Conservation (phyloP, 2,113 vertebrate genomes). For the Syngnathoides biaculeatus region DNA sequence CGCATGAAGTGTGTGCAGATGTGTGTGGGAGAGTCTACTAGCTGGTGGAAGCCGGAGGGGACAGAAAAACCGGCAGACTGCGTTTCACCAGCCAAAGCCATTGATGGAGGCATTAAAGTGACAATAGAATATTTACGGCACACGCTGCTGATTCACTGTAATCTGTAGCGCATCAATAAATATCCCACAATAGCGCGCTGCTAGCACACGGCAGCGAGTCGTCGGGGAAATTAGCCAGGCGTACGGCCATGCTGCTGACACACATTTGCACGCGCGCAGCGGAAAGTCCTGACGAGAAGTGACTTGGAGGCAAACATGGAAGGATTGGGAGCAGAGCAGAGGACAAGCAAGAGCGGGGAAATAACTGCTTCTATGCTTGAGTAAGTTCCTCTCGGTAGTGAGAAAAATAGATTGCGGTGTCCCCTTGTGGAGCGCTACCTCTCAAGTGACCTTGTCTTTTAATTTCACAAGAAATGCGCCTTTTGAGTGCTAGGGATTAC, state of each 20-base stretch:
- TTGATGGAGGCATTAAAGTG: slow-evolving; percentile 65
- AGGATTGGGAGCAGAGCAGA: slow-evolving; percentile 45
- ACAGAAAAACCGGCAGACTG: slow-evolving; percentile 52
- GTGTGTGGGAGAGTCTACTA: slow-evolving; percentile 31
- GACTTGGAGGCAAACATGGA: slow-evolving; percentile 59
- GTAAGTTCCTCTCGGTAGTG: slow-evolving; percentile 51
- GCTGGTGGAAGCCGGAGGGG: slow-evolving; percentile 48
- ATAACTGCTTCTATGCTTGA: slow-evolving; percentile 64
- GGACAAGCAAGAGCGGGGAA: slow-evolving; percentile 42
- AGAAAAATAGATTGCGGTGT: slow-evolving; percentile 57
- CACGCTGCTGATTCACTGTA: slow-evolving; percentile 57
- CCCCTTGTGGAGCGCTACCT: slow-evolving; percentile 39
- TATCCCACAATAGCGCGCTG: slow-evolving; percentile 54
- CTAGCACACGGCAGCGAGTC: slow-evolving; percentile 48
- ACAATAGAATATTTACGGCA: slow-evolving; percentile 71
- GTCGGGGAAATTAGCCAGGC: slow-evolving; percentile 51
- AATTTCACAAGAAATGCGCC: slow-evolving; percentile 65
- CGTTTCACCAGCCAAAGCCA: slow-evolving; percentile 65
- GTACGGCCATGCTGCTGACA: slow-evolving; percentile 12
- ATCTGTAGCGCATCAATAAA: slow-evolving; percentile 66
- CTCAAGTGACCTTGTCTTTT: slow-evolving; percentile 72
- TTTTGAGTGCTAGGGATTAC: slow-evolving; percentile 42
- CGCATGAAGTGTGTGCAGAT: slow-evolving; percentile 35
- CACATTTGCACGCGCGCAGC: slow-evolving; percentile 17
- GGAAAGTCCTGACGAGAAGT: slow-evolving; percentile 55